A percentile compares a stretch with the other conserved stretches of the same genome.
Evolutionary conservation across 2,888 invertebrate species (phyloP).

Genomic region (Parnassius glacialis): DNA sequence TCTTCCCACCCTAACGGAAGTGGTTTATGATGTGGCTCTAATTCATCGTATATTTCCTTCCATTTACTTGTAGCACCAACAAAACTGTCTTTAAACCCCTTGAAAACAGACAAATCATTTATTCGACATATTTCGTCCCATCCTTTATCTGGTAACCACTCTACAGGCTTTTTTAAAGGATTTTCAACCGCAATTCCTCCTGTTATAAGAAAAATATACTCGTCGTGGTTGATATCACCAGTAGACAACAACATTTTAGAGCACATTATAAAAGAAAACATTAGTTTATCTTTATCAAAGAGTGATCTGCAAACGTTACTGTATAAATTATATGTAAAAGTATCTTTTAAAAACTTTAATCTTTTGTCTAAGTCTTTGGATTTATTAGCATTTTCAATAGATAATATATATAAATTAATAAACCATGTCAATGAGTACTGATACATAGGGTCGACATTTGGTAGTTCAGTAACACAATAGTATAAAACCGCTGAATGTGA

Average conservation of each 20-base stretch:
- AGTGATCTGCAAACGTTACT: slow-evolving; percentile 91
- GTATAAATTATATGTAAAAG: slow-evolving; percentile 90
- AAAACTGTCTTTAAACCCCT: slow-evolving; percentile 81
- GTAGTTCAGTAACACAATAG: slow-evolving; percentile 90
- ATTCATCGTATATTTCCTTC: slow-evolving; percentile 85
- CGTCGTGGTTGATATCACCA: slow-evolving; percentile 81
- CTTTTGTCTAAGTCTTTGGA: slow-evolving; percentile 86
- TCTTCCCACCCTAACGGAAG: slow-evolving; percentile 85
- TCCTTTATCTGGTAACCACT: slow-evolving; percentile 87
- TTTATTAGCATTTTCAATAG: slow-evolving; percentile 88
- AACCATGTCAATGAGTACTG: slow-evolving; percentile 94
- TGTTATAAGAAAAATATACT: slow-evolving; percentile 86
- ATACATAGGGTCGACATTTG: slow-evolving; percentile 94
- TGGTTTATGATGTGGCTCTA: slow-evolving; percentile 82
- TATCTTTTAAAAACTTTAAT: slow-evolving; percentile 85
- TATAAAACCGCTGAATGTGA: slow-evolving; percentile 90
- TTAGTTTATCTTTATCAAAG: slow-evolving; percentile 91
- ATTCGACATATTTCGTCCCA: slow-evolving; percentile 91
- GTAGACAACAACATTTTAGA: slow-evolving; percentile 84
- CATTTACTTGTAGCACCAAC: slow-evolving; percentile 73
- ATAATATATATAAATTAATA: slow-evolving; percentile 88
- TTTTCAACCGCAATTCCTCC: slow-evolving; percentile 88
- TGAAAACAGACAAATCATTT: slow-evolving; percentile 76
- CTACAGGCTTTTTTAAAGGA: slow-evolving; percentile 82
- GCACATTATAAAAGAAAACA: slow-evolving; percentile 91